Base-by-base conservation (phyloP, 2,888 invertebrate species). In the Chymomyza caudatula region DNA sequence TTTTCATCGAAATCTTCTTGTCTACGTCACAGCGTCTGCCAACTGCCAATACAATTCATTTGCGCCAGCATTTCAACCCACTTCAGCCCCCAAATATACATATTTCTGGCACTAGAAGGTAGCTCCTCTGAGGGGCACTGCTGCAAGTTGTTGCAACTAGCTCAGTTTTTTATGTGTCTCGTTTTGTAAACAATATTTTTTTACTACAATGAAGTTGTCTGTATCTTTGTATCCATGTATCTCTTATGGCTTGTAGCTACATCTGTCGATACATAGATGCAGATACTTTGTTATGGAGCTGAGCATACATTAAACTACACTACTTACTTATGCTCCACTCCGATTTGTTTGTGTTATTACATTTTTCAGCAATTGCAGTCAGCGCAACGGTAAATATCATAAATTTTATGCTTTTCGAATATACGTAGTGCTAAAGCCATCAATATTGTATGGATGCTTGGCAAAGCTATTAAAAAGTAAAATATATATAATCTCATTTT, bases 31-130 rank as follows among this genome's bases (percentile, higher is more conserved):
- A 58, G 61, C 73, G 77, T 74, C 81, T 80, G 80, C 81, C 76
- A 71, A 72, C 76, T 84, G 79, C 77, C 82, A 81, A 84, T 71
- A 70, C 82, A 84, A 84, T 86, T 84, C 82, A 80, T 84, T 86
- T 83, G 70, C 85, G 73, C 79, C 81, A 73, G 67, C 62, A 59
- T 67, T 63, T 70, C 47, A 60, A 43, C 53, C 5, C 49, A 20
- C 20, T 63, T 54, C 37, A 65, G 72, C 73, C 67, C n/a, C 72
- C 47, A 71, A 78, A 81, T 83, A 81, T n/a, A n/a, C n/a, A n/a
- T 84, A 84, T 80, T 80, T 69, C 58, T 64, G 64, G 57, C n/a
- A 63, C 67, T 69, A 62, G 52, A 55, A 13, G 25, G 42, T 56
- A 29, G 57, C 43, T 60, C 56, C 29, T 29, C 51, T 42, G 29